Evolutionary conservation across 2,797 vertebrate genomes (phyloP), one percentile per base, ranked within the genome.

Genomic region (Danio albolineatus): DNA sequence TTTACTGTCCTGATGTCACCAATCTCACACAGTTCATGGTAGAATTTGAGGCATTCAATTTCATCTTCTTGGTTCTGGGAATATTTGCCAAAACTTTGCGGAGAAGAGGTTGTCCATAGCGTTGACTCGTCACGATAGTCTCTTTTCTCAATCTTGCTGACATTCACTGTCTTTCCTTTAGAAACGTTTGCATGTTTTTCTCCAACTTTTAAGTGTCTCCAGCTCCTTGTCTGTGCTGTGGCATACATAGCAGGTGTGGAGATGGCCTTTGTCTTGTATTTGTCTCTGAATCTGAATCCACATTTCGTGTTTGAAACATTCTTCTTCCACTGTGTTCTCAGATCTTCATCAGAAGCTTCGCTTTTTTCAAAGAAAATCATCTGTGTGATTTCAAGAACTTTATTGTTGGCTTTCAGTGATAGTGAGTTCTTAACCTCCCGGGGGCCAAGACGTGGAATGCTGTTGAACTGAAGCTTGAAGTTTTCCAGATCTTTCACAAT

Each of bases 231-330:
- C 14, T 59, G 19, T 17, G 64, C 51, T 36, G 76, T 83, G 21
- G 78, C 56, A 21, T 78, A 78, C 61, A 85, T 73, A 4, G 38
- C 9, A 17, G 83, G 83, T 54, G 61, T 80, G 49, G 83, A 86
- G 62, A 87, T 69, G 12, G 76, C 48, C 4, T 3, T 60, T 48
- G 46, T 70, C 57, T 14, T 39, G 19, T 85, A 86, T 38, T 53
- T 82, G 46, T 82, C 57, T 39, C 53, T 85, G 14, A 88, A 79
- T 28, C 39, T 84, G 46, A 86, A 88, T 38, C 81, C 66, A 16
- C 59, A 7, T 12, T 49, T 43, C 6, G 62, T 64, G 36, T 71
- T 73, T 61, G 64, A 60, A 6, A 7, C 53, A 41, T 83, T 84
- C 14, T 9, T 13, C 10, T 38, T 38, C 84, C 85, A 86, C 0